phyloP scores from a whole-genome alignment of 2,888 invertebrate genomes.

The Deroplatys truncata region DNA sequence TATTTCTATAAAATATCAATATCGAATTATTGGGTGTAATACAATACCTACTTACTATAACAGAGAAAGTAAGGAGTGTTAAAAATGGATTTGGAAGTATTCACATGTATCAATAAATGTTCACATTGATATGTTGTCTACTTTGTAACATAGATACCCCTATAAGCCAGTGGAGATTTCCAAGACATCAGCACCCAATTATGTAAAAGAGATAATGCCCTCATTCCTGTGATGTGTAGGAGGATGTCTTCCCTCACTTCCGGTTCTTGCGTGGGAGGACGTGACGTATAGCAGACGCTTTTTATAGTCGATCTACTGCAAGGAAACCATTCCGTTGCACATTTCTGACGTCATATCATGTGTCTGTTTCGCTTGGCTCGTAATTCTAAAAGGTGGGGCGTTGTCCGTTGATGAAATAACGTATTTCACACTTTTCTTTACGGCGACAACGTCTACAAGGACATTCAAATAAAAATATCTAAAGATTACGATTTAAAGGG shows the following conservation, averaged over 20 bases:
- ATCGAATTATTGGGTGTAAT: too few species aligned
- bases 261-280: background rate
- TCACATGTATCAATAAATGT: too few species aligned
- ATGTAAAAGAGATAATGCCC: background rate
- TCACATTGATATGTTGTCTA: too few species aligned
- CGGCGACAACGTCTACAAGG: too few species aligned
- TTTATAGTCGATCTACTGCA: background rate
- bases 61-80: too few species aligned
- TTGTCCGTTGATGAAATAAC: background rate
- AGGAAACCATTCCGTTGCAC: background rate
- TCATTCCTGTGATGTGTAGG: too few species aligned
- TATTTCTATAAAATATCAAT: too few species aligned
- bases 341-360: background rate
- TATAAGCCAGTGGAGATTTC: background rate
- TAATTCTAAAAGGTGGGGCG: background rate
- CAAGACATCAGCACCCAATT: background rate
- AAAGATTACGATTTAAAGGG: too few species aligned
- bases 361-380: background rate
- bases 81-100: too few species aligned
- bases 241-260: background rate
- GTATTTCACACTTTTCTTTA: background rate
- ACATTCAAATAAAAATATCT: too few species aligned
- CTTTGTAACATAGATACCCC: too few species aligned
- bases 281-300: background rate
- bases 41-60: too few species aligned